Percentiles rank a stretch among this genome's conserved stretches.
Evolutionary conservation across 2,113 vertebrate genomes (phyloP).

Genomic region (Elachura formosa): DNA sequence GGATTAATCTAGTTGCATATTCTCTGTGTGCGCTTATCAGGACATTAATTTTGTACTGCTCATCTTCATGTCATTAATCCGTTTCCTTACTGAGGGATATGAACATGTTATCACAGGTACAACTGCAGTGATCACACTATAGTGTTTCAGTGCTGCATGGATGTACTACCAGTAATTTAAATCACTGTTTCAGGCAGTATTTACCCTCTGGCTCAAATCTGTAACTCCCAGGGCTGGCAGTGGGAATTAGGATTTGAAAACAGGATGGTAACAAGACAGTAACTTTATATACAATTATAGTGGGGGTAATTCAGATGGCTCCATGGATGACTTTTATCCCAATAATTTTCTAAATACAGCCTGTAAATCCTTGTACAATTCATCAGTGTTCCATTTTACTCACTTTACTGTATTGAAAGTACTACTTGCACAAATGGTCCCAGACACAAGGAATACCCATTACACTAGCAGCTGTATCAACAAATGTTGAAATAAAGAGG

Average conservation of each 20-base stretch:
- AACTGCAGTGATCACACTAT: background rate
- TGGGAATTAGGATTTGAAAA: background rate
- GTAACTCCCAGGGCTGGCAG: background rate
- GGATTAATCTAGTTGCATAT: background rate
- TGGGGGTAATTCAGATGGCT: rapidly evolving
- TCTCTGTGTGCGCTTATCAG: background rate
- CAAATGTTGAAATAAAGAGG: background rate
- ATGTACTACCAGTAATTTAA: background rate
- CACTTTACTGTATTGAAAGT: background rate
- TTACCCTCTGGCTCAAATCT: background rate
- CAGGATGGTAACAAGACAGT: background rate
- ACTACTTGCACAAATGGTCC: background rate
- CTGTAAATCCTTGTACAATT: background rate
- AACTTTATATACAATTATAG: background rate
- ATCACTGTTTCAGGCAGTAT: background rate
- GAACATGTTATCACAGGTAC: background rate
- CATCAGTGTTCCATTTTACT: background rate
- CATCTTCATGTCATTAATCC: background rate
- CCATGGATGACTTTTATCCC: background rate
- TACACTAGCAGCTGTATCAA: background rate
- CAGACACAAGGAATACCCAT: background rate
- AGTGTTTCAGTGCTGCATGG: background rate
- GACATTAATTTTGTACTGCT: background rate
- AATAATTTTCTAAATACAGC: background rate
- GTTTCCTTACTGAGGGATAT: background rate